Evolutionary conservation across 2,113 vertebrate genomes (phyloP).

Genomic region (Gila orcuttii): DNA sequence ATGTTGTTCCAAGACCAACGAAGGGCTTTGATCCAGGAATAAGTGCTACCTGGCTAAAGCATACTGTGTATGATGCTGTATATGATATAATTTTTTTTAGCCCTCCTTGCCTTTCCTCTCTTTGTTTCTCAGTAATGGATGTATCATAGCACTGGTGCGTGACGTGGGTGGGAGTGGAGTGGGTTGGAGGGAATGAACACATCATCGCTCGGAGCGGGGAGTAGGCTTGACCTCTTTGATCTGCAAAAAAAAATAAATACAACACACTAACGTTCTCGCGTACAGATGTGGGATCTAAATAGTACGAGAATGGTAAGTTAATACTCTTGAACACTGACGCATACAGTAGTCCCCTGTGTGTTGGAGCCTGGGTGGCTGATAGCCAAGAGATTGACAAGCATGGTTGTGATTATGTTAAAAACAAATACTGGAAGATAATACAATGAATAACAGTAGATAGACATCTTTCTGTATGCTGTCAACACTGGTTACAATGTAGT

Average conservation of each 20-base stretch:
- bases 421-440: neutral
- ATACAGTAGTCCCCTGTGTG: conserved; percentile 4
- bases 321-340: neutral
- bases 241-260: neutral
- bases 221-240: conserved; percentile 52
- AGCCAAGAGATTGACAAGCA: neutral
- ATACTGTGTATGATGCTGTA: neutral
- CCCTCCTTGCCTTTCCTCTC: conserved; percentile 1
- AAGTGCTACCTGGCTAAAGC: neutral
- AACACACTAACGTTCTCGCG: neutral
- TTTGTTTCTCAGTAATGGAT: conserved; percentile 46
- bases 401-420: neutral
- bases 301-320: neutral
- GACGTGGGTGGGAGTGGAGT: conserved; percentile 51
- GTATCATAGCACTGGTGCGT: conserved; percentile 47
- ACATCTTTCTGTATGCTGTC: neutral
- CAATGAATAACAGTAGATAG: neutral
- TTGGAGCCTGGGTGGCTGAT: neutral
- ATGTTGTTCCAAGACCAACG: neutral
- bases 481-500: neutral
- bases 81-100: neutral
- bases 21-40: neutral
- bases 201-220: conserved; percentile 40
- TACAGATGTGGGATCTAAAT: conserved; percentile 34
- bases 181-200: conserved; percentile 50